Evolutionary conservation across 2,113 vertebrate species (phyloP).

Genomic region (Todiramphus saurophagus): DNA sequence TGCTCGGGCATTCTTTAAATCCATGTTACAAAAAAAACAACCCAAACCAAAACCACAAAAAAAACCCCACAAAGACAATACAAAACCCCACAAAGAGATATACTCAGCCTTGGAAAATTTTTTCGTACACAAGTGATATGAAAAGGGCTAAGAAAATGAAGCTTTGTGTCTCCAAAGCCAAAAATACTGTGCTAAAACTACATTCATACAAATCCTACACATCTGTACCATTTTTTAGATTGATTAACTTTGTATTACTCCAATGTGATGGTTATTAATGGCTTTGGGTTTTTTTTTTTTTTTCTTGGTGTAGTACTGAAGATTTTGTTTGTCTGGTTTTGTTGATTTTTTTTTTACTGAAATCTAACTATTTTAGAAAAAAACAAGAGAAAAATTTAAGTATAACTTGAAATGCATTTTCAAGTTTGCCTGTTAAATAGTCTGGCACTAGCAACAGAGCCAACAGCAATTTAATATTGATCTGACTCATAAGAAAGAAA

Average conservation of each 20-base stretch:
- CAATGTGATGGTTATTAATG: background rate
- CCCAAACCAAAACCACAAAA: too few relatives aligned
- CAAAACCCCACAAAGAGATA: background rate
- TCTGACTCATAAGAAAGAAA: background rate
- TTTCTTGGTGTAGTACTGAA: background rate
- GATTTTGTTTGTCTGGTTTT: accelerated
- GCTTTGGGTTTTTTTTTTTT: background rate
- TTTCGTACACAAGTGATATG: background rate
- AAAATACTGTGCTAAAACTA: background rate
- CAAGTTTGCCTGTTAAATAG: background rate
- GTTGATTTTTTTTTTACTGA: background rate
- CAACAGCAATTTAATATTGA: background rate
- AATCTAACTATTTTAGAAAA: background rate
- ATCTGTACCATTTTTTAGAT: background rate
- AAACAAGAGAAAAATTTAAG: background rate
- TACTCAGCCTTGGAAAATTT: background rate
- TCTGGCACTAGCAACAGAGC: background rate
- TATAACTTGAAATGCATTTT: background rate
- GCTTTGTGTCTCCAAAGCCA: background rate
- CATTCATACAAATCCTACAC: background rate
- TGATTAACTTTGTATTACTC: background rate
- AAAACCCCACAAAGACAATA: background rate
- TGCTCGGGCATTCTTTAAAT: background rate
- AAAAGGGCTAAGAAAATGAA: background rate
- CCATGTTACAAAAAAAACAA: background rate